Conservation (phyloP, 53 echinoderm and acorn worm genomes). For the Zoroaster sp. region DNA sequence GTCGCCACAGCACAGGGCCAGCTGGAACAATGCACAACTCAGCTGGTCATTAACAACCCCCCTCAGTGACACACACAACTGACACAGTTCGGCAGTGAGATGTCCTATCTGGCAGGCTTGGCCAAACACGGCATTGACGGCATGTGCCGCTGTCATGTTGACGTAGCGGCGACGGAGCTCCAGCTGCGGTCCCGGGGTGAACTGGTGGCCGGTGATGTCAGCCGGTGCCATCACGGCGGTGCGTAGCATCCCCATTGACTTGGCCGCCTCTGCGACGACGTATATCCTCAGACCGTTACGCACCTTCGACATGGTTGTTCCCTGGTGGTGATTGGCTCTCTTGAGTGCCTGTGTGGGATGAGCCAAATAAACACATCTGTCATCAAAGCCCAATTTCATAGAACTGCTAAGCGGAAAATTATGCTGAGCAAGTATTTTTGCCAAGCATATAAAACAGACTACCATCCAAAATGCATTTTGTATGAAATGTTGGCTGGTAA, state of each 20-base stretch:
- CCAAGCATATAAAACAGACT: too few relatives aligned
- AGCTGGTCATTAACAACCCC: not conserved
- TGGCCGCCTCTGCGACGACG: not conserved
- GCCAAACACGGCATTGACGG: constrained; percentile 38
- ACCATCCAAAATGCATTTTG: too few relatives aligned
- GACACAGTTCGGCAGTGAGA: not conserved
- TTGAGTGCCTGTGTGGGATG: constrained; percentile 40
- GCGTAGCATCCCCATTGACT: constrained; percentile 24
- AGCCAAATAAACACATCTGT: too few relatives aligned
- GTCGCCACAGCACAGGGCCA: constrained; percentile 58
- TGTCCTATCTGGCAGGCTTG: constrained; percentile 9
- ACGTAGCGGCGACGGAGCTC: constrained; percentile 56
- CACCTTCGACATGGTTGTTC: not conserved
- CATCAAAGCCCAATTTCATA: too few relatives aligned
- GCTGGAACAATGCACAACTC: constrained; percentile 59
- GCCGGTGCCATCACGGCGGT: constrained; percentile 40
- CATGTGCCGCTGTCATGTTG: constrained; percentile 51
- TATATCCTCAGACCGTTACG: not conserved
- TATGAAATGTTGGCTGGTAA: too few relatives aligned
- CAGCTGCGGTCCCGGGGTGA: constrained; percentile 1
- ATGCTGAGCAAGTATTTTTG: too few relatives aligned
- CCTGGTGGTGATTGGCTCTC: constrained; percentile 45
- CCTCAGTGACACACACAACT: constrained; percentile 14
- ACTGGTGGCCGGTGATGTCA: constrained; percentile 6
- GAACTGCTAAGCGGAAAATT: too few relatives aligned